Evolutionary conservation across 1,140 invertebrate species (phyloP).

Genomic region (Stegodyphus mimosarum): DNA sequence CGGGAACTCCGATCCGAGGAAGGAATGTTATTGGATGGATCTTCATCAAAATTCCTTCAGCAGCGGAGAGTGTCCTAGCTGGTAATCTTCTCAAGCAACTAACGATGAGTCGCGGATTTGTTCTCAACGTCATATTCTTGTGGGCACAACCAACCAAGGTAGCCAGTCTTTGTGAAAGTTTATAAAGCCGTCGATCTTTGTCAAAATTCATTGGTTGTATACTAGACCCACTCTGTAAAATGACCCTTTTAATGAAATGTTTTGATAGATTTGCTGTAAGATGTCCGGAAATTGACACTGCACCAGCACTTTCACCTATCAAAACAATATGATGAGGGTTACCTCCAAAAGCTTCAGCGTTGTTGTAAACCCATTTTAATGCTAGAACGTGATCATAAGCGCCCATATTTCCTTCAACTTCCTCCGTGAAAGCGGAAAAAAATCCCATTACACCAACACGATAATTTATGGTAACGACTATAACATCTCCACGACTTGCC

Average conservation of each 20-base stretch:
- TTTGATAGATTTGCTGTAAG: slow-evolving; percentile 65
- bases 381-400: slow-evolving; percentile 68
- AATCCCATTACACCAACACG: slow-evolving; percentile 4
- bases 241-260: slow-evolving; percentile 66
- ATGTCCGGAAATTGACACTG: slow-evolving; percentile 66
- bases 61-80: neutral
- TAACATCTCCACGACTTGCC: neutral
- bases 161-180: neutral
- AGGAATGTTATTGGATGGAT: slow-evolving; percentile 5
- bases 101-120: neutral
- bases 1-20: slow-evolving; percentile 24
- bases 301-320: slow-evolving; percentile 70
- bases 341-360: slow-evolving; percentile 67
- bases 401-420: slow-evolving; percentile 1
- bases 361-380: slow-evolving; percentile 66
- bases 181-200: neutral
- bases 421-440: neutral
- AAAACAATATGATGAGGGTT: slow-evolving; percentile 68
- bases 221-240: slow-evolving; percentile 65
- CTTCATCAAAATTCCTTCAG: neutral
- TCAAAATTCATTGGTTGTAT: neutral
- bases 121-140: neutral
- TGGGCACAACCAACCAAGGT: slow-evolving; percentile 14
- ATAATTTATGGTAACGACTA: slow-evolving; percentile 18
- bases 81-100: neutral